Evolutionary conservation across 2,888 invertebrate species (phyloP), one percentile per base, ranked within the genome.

Genomic region (Tanypteryx hageni): DNA sequence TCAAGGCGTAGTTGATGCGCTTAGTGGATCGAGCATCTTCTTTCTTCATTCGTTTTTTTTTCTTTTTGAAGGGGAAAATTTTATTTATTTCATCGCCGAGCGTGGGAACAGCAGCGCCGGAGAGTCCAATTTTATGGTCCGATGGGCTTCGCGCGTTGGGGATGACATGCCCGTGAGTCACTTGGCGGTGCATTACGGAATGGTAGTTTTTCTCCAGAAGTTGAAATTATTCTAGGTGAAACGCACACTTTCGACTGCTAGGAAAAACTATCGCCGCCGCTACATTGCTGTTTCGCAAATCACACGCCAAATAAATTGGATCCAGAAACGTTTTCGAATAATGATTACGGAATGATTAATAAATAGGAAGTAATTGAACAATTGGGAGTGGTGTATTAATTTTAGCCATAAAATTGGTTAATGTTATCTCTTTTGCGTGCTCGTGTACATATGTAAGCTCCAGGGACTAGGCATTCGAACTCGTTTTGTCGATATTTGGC

Each of bases 121-220:
- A 16, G 56, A 61, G 61, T 89, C 68, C 89, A 89, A 89, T 89
- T 89, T 68, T 18, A 64, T 64, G 89, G 61, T 44, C 89, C 64
- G 89, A 31, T 61, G 86, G 27, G 18, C 31, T n/a, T 86, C 27
- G 61, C 86, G 61, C 86, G 86, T 18, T 76, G 76, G n/a, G 89
- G 68, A 89, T 89, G 61, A 61, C 61, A 68, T 61, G 59, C 16
- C 22, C 86, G 86, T 61, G 61, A 86, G 86, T 86, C 86, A 27
- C 59, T 61, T 27, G 86, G 86, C 86, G 56, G 83, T 83, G 86
- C 86, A 86, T 58, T 86, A 59, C 61, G 86, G 61, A 22, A 58
- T 76, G 22, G 68, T 57, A 58, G n/a, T 58, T 59, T 44, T 27
- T 58, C 22, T 58, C 22, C 85, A 57, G 22, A n/a, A 85, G 85